Conservation (phyloP, 2,888 invertebrate species). For the Phymatocera aterrima region DNA sequence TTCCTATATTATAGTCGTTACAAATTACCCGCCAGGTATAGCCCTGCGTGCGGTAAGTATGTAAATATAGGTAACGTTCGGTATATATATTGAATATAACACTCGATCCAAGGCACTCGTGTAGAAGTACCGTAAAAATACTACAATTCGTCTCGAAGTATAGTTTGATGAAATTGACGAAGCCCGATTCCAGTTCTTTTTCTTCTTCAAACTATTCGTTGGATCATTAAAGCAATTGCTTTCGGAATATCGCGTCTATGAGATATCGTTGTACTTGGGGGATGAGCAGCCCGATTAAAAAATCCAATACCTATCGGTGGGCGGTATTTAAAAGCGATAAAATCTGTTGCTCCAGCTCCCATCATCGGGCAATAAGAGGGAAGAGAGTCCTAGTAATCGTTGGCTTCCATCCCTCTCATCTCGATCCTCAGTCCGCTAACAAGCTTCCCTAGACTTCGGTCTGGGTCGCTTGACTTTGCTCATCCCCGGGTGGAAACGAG, state of each 20-base stretch:
- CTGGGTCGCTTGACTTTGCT: slow-evolving; percentile 27
- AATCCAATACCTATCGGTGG: neutral
- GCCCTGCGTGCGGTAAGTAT: neutral
- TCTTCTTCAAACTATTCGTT: neutral
- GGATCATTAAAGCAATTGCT: neutral
- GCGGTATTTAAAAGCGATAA: slow-evolving; percentile 37
- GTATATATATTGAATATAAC: neutral
- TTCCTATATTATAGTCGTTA: neutral
- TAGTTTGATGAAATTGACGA: too few species aligned
- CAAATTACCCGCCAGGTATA: neutral
- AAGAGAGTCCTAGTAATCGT: slow-evolving; percentile 18
- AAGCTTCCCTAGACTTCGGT: slow-evolving; percentile 26
- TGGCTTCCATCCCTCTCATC: slow-evolving; percentile 40
- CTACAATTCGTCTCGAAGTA: too few species aligned
- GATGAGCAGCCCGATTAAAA: neutral
- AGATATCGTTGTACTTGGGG: neutral
- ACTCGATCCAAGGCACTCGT: neutral
- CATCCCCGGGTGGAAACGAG: slow-evolving; percentile 36
- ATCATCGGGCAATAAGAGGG: slow-evolving; percentile 14
- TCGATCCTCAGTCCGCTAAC: slow-evolving; percentile 37
- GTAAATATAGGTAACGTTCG: neutral
- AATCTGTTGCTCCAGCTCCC: slow-evolving; percentile 9
- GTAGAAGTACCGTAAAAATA: too few species aligned
- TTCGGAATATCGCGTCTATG: neutral
- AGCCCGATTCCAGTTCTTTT: too few species aligned